phyloP scores from a whole-genome alignment of 2,113 vertebrate species.

The Apeltes quadracus region DNA sequence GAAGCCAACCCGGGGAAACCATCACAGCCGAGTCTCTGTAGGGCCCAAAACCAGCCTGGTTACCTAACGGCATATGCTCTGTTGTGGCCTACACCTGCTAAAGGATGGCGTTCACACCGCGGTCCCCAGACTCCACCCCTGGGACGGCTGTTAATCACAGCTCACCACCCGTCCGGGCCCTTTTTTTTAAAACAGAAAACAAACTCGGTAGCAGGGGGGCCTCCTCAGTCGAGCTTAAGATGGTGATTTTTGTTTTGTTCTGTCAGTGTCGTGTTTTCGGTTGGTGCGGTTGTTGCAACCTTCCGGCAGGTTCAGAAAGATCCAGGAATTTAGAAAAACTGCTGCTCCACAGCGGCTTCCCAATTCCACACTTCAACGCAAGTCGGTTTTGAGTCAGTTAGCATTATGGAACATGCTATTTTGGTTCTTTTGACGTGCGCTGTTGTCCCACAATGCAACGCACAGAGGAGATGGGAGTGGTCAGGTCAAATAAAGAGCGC shows the following conservation, averaged over 20 bases:
- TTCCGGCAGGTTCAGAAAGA: constrained; percentile 8
- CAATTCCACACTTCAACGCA: neutral
- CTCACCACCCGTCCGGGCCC: constrained; percentile 76
- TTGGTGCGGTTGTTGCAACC: neutral
- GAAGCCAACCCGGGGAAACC: constrained; percentile 82
- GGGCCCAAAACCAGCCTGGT: constrained; percentile 77
- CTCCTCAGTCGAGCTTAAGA: constrained; percentile 25
- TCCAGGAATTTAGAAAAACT: neutral
- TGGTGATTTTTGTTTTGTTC: constrained; percentile 20
- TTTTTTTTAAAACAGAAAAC: constrained; percentile 64
- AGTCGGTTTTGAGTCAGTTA: neutral
- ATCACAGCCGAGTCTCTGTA: constrained; percentile 77
- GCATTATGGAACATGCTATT: neutral
- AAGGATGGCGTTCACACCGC: constrained; percentile 77
- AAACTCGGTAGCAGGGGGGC: constrained; percentile 42
- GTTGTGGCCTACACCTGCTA: constrained; percentile 85
- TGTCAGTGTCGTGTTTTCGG: constrained; percentile 1
- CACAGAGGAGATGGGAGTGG: neutral
- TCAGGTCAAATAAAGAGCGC: neutral
- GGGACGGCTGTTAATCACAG: constrained; percentile 74
- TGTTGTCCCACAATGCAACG: neutral
- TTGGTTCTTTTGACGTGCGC: neutral
- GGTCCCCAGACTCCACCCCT: constrained; percentile 73
- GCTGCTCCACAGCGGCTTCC: neutral
- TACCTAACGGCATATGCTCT: constrained; percentile 85